Evolutionary conservation across 2,113 vertebrate species (phyloP).

Genomic region (Cercocebus atys): DNA sequence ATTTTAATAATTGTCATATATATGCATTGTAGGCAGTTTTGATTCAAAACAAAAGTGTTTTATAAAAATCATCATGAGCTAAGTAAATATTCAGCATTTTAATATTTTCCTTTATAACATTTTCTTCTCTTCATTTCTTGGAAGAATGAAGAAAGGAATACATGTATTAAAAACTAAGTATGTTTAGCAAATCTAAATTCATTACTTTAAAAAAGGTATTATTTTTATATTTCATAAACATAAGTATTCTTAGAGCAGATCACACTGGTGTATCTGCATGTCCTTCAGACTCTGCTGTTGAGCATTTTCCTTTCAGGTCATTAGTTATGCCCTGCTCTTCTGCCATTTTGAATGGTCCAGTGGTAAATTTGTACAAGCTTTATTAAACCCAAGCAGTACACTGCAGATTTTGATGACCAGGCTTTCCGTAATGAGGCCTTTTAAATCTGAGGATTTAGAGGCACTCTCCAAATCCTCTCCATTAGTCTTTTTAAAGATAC

Average conservation of each 20-base stretch:
- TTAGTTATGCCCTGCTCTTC: background rate
- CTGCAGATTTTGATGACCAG: background rate
- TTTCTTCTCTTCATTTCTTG: background rate
- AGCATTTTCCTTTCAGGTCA: background rate
- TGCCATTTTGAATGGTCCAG: background rate
- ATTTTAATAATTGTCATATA: background rate
- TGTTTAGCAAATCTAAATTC: background rate
- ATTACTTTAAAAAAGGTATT: background rate
- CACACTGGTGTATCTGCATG: background rate
- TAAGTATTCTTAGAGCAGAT: background rate
- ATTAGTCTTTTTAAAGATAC: background rate
- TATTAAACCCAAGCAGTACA: background rate
- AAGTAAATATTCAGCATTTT: background rate
- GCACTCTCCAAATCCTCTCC: background rate
- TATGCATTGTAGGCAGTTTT: background rate
- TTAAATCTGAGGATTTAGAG: background rate
- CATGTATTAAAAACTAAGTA: background rate
- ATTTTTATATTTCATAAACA: background rate
- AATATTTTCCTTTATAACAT: background rate
- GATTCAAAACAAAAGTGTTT: background rate
- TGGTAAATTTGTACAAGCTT: background rate
- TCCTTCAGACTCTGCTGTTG: background rate
- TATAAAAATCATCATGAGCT: background rate
- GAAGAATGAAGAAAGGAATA: background rate
- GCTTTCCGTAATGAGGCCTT: background rate